These are phyloP conservation scores for Armadillidium nasatum DNA, from an alignment of 1,140 invertebrate genomes.

Conservation along the genomic window DNA sequence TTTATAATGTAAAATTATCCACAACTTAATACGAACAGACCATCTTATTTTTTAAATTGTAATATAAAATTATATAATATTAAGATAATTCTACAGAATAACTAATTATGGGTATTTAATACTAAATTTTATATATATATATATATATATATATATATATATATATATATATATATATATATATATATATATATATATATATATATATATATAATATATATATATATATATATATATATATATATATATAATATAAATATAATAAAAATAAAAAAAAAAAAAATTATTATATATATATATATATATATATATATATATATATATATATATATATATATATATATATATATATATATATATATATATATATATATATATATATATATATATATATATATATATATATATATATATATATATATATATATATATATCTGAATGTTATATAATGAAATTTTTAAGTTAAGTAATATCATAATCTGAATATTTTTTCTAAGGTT, in stretches of 20 bases:
- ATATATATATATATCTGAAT: background rate
- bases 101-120: background rate
- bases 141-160: constrained; percentile 6
- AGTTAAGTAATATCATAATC: too few species aligned
- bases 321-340: constrained; percentile 14
- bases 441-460: background rate
- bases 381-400: constrained; percentile 8
- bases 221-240: background rate
- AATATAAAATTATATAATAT: background rate
- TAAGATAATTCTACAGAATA: background rate
- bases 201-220: background rate
- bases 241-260: background rate
- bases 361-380: background rate
- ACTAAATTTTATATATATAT: background rate
- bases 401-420: constrained; percentile 2
- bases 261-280: background rate
- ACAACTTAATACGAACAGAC: too few species aligned
- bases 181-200: background rate
- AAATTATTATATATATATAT: background rate
- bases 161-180: constrained; percentile 15
- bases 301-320: background rate
- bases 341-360: background rate
- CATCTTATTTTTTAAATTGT: background rate
- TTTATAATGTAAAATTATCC: too few species aligned
- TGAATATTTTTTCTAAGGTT: background rate